Evolutionary conservation across 2,888 invertebrate genomes (phyloP).

Genomic region (Julus scanicus): DNA sequence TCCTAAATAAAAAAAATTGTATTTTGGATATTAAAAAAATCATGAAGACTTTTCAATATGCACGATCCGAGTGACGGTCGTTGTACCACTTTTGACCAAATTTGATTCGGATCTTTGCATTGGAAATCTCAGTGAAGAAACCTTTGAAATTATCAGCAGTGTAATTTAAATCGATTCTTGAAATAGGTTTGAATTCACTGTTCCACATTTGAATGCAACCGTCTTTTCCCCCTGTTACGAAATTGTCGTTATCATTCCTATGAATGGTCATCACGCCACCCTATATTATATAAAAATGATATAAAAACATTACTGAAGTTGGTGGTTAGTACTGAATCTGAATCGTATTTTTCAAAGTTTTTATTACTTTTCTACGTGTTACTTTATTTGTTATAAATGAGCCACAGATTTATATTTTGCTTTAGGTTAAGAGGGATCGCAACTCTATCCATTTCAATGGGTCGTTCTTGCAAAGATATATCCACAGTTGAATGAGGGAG

Average conservation of each 20-base stretch:
- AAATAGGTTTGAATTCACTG: slow-evolving; percentile 63
- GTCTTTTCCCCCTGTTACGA: slow-evolving; percentile 68
- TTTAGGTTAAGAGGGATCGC: no score
- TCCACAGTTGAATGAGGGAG: no score
- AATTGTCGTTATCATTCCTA: slow-evolving; percentile 62
- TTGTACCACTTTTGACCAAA: no score
- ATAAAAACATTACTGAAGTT: background rate
- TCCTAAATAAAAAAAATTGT: background rate
- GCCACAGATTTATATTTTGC: no score
- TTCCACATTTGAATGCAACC: slow-evolving; percentile 67
- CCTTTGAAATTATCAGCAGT: slow-evolving; percentile 50
- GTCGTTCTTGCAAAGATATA: no score
- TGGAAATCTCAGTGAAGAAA: background rate
- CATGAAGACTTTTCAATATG: background rate
- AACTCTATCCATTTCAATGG: no score
- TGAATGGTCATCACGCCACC: slow-evolving; percentile 59
- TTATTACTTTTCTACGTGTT: no score
- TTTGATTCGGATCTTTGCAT: no score
- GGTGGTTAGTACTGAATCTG: no score
- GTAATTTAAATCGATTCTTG: slow-evolving; percentile 55
- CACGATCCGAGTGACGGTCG: no score
- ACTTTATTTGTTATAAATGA: no score
- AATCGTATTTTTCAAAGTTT: no score
- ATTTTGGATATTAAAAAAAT: background rate
- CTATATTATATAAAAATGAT: slow-evolving; percentile 53